Percentiles rank a stretch among this genome's conserved stretches.
phyloP scores from a whole-genome alignment of 2,888 invertebrate genomes.

The Nineta flava region DNA sequence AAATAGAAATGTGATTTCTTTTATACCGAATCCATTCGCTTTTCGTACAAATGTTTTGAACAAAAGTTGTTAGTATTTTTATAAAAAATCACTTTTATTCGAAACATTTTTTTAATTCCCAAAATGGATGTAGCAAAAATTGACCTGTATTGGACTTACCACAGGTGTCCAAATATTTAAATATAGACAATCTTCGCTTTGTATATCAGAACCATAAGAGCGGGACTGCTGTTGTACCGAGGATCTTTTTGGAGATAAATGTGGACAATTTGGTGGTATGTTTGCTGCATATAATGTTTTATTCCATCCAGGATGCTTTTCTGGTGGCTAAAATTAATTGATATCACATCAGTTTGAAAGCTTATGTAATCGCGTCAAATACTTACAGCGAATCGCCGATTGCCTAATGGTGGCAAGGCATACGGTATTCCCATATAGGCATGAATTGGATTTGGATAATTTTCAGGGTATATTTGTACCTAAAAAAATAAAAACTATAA shows the following conservation, averaged over 20 bases:
- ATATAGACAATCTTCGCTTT: slow-evolving; percentile 73
- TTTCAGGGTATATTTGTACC: slow-evolving; percentile 50
- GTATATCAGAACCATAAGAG: slow-evolving; percentile 18
- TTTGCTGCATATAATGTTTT: slow-evolving; percentile 51
- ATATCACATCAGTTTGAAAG: not conserved
- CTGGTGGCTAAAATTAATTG: slow-evolving; percentile 39
- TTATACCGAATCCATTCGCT: not conserved
- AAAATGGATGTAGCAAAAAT: not conserved
- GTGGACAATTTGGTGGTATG: slow-evolving; percentile 53
- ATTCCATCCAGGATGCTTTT: slow-evolving; percentile 54
- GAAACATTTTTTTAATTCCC: not conserved
- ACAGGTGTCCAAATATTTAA: slow-evolving; percentile 80
- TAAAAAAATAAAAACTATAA: too few relatives aligned
- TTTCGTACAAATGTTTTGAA: too few relatives aligned
- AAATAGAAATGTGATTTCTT: not conserved
- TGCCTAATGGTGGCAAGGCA: slow-evolving; percentile 59
- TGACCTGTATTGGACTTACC: slow-evolving; percentile 26
- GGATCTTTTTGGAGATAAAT: slow-evolving; percentile 27
- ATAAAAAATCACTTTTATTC: too few relatives aligned
- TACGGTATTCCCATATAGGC: slow-evolving; percentile 68
- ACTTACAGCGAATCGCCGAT: slow-evolving; percentile 54
- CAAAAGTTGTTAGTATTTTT: too few relatives aligned
- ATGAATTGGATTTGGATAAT: slow-evolving; percentile 41
- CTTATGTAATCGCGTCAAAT: too few relatives aligned
- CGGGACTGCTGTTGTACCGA: slow-evolving; percentile 12